Base-by-base conservation (phyloP, 2,113 vertebrate species). In the Ramphastos sulfuratus region DNA sequence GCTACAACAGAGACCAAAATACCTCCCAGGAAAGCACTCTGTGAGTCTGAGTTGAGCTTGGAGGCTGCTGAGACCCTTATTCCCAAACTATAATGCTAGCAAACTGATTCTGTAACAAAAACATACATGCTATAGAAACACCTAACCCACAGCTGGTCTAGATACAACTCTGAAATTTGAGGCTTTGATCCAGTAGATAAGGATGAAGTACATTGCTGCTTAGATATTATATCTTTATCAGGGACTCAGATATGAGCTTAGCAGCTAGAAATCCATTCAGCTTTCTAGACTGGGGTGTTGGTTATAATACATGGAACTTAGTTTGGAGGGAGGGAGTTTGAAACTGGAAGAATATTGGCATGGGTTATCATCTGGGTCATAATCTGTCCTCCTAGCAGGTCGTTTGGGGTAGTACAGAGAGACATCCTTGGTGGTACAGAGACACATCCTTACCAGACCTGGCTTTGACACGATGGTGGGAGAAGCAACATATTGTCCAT, bases 1-100 rank as follows among this genome's bases (percentile, higher is more conserved):
- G 55, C 31, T 76, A 82, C 70, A 94, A 90, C 31, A 74, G 16
- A 73, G 54, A 82, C 93, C 39, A 85, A 94, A 94, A 72, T 20
- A 85, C 31, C 66, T 21, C 23, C 31, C 25, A 65, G 56, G 83
- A 92, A 91, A 35, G 37, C 19, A 39, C 25, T 75, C 55, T 4
- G 2, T 52, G 67, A 70, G 50, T 61, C 58, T 0, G 0, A 7
- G 18, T 82, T 88, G 66, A 92, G n/a, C 23, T 85, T 59, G 79
- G 35, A 70, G 56, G 42, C 27, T 70, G 46, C 60, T 0, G 3
- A 85, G 37, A 46, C 39, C 72, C 7, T 84, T 75, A 21, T 65
- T 82, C n/a, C 55, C 74, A 89, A 91, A 21, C 16, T 25, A n/a
- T 5, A 91, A 79, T 1, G 15, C 35, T 55, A 73, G 35, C 1